Conservation (phyloP, 2,113 vertebrate species). For the Mustela nigripes region DNA sequence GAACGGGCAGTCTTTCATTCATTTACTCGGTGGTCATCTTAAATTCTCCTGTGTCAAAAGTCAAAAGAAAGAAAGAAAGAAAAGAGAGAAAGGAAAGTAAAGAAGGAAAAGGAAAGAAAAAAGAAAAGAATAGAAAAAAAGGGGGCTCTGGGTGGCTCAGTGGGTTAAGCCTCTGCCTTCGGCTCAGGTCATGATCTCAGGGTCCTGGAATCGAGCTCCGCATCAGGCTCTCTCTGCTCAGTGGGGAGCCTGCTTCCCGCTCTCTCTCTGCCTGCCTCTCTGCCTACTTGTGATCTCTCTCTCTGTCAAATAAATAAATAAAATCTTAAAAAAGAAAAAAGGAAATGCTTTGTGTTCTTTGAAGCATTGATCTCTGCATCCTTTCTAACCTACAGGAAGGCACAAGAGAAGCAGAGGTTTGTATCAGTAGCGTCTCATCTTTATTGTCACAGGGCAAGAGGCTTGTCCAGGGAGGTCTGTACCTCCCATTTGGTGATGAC, state of each 20-base stretch:
- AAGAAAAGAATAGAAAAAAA: neutral
- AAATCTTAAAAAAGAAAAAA: neutral
- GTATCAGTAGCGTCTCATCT: neutral
- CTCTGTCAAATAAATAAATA: no score
- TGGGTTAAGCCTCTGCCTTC: no score
- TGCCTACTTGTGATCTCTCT: no score
- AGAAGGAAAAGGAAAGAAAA: no score
- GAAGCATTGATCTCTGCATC: neutral
- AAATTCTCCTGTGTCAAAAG: neutral
- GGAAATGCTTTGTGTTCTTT: neutral
- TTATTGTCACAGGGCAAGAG: neutral
- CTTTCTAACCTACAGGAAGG: neutral
- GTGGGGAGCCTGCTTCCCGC: no score
- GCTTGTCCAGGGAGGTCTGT: neutral
- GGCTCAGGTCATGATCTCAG: no score
- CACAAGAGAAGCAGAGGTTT: neutral
- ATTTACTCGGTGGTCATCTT: constrained; percentile 29
- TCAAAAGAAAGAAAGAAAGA: neutral
- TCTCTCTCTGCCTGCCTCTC: no score
- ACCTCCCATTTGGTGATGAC: neutral
- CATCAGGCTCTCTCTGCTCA: no score
- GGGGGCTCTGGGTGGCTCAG: no score
- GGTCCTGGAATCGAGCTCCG: no score
- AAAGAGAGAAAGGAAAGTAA: neutral
- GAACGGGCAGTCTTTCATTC: neutral